Percentiles rank a stretch among this genome's conserved stretches.
phyloP scores from a whole-genome alignment of 1,140 invertebrate species.

The Halesus radiatus region DNA sequence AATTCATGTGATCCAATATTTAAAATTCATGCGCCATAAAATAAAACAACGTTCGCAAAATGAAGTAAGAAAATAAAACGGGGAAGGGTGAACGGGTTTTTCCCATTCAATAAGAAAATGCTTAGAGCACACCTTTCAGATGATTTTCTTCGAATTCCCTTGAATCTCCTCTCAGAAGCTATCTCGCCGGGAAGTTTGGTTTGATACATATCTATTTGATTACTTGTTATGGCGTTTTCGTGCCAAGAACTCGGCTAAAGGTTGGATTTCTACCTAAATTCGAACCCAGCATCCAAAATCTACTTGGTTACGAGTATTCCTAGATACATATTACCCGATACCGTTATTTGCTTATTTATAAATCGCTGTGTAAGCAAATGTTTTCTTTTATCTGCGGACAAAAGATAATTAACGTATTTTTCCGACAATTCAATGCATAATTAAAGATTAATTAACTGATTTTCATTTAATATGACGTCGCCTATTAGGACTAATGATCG shows the following conservation, averaged over 20 bases:
- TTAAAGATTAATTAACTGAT: too few relatives aligned
- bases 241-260: not conserved
- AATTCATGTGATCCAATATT: too few relatives aligned
- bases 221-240: slow-evolving; percentile 24
- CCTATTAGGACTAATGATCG: too few relatives aligned
- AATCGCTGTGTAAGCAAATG: not conserved
- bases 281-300: not conserved
- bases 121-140: not conserved
- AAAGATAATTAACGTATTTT: too few relatives aligned
- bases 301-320: too few relatives aligned
- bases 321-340: too few relatives aligned
- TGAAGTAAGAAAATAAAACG: too few relatives aligned
- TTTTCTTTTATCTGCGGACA: too few relatives aligned
- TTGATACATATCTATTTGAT: slow-evolving; percentile 33
- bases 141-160: slow-evolving; percentile 1
- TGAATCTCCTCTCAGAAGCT: not conserved
- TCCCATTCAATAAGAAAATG: slow-evolving; percentile 17
- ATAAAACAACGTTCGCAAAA: too few relatives aligned
- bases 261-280: slow-evolving; percentile 7
- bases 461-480: too few relatives aligned
- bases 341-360: not conserved
- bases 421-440: too few relatives aligned
- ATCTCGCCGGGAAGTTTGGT: not conserved
- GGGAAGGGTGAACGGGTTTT: not conserved
- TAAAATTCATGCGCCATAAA: too few relatives aligned